Evolutionary conservation across 2,113 vertebrate genomes (phyloP), one percentile per base, ranked within the genome.

Genomic region (Micronisus gabar): DNA sequence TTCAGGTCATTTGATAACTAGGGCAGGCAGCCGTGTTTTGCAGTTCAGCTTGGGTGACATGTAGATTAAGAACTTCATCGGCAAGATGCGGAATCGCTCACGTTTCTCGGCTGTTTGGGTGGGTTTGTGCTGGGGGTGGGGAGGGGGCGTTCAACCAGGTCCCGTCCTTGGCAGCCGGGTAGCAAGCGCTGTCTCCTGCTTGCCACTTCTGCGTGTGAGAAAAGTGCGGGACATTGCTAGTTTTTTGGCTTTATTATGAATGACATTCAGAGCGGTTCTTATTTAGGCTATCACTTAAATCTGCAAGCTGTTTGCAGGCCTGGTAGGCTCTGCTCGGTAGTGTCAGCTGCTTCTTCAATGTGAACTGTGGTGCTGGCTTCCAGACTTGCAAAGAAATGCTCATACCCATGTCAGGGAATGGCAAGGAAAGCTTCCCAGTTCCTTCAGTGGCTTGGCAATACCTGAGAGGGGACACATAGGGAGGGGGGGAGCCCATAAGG

Each of bases 1-100:
- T 97, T 97, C 95, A 96, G 96, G 92, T 97, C 95, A 97, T 95
- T 97, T 95, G 93, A 95, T 96, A 97, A 97, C 63, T 95, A 43
- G 95, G 94, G 75, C 93, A 95, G 88, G 88, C 95, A 91, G 95
- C 40, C 48, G 5, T 18, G 56, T 5, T 75, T 25, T 59, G 80
- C 84, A 56, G 93, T 96, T 96, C 96, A 94, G 88, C 89, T 71
- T 90, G 87, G 96, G 85, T 96, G 93, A 92, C 91, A 68, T 4
- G 22, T 6, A 86, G 85, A 66, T 68, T 20, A 50, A 63, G 41
- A 47, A n/a, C 73, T 74, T 70, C 87, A 59, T 76, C 76, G 53
- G 74, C 76, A 7, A 1, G 1, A 23, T 34, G 41, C 48, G 29
- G 86, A 53, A 20, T 63, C 11, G 63, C 81, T 95, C 78, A 30